Evolutionary conservation across 1,140 invertebrate genomes (phyloP).

Genomic region (Trichonephila clavata): DNA sequence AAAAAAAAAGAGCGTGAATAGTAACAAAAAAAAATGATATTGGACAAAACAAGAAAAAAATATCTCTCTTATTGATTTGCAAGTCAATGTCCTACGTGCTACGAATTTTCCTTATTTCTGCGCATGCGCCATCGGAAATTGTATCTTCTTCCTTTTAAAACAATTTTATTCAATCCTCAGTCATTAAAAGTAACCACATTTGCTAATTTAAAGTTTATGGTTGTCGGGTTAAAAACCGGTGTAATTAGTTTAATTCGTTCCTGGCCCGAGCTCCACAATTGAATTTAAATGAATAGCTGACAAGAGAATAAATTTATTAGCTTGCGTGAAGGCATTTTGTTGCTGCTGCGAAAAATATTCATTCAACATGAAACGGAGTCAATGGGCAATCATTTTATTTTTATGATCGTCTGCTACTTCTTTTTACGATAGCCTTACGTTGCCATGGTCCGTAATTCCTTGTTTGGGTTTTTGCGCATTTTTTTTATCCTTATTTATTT

Average conservation of each 20-base stretch:
- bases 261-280: constrained; percentile 61
- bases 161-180: constrained; percentile 75
- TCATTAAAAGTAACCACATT: constrained; percentile 76
- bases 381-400: constrained; percentile 73
- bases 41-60: constrained; percentile 60
- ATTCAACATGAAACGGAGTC: constrained; percentile 69
- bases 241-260: constrained; percentile 76
- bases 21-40: constrained; percentile 57
- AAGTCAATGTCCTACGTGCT: constrained; percentile 76
- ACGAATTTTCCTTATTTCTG: constrained; percentile 29
- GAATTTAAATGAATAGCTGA: constrained; percentile 76
- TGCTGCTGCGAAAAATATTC: constrained; percentile 74
- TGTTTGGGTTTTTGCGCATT: constrained; percentile 31
- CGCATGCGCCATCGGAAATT: constrained; percentile 62
- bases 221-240: constrained; percentile 69
- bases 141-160: constrained; percentile 66
- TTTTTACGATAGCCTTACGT: constrained; percentile 61
- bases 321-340: constrained; percentile 62
- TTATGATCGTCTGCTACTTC: constrained; percentile 65
- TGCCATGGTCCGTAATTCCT: constrained; percentile 56
- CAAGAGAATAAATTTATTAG: constrained; percentile 75
- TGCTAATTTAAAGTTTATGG: constrained; percentile 77
- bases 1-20: constrained; percentile 38
- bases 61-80: constrained; percentile 71
- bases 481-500: constrained; percentile 44